These are phyloP conservation scores for Carassius auratus DNA, from an alignment of 2,113 vertebrate genomes.

Conservation along the genomic window DNA sequence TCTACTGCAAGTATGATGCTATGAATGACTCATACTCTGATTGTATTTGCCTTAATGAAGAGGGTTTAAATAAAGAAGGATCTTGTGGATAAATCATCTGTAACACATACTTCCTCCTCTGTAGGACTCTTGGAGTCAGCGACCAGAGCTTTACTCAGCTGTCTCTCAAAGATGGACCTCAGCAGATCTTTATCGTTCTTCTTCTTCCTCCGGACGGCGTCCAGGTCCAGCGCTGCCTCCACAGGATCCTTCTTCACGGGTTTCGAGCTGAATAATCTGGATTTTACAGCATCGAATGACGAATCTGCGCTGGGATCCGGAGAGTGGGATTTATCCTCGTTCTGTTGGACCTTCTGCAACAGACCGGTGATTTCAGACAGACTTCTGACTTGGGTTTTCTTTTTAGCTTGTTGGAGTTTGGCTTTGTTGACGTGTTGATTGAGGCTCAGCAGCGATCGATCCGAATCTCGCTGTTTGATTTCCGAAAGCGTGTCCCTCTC, in stretches of 20 bases:
- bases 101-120: conserved; percentile 67
- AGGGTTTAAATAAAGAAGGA: no score
- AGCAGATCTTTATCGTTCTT: conserved; percentile 89
- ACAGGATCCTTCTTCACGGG: conserved; percentile 78
- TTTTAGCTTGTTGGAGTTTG: conserved; percentile 73
- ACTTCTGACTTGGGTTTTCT: conserved; percentile 65
- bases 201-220: conserved; percentile 87
- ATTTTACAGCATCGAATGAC: conserved; percentile 85
- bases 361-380: conserved; percentile 77
- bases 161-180: conserved; percentile 86
- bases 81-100: no score
- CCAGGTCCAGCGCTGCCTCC: conserved; percentile 79
- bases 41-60: no score
- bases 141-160: conserved; percentile 64
- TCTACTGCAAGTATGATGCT: no score
- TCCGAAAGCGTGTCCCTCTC: conserved; percentile 84
- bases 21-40: no score
- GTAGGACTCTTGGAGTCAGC: conserved; percentile 62
- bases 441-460: conserved; percentile 87
- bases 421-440: conserved; percentile 90
- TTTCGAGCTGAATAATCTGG: conserved; percentile 78
- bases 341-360: conserved; percentile 70
- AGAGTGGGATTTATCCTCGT: no score
- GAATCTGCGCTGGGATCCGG: conserved; percentile 71
- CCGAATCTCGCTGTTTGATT: conserved; percentile 89